Percentiles rank a stretch among this genome's conserved stretches.
phyloP scores from a whole-genome alignment of 2,888 invertebrate genomes.

The Syrista parreyssii region DNA sequence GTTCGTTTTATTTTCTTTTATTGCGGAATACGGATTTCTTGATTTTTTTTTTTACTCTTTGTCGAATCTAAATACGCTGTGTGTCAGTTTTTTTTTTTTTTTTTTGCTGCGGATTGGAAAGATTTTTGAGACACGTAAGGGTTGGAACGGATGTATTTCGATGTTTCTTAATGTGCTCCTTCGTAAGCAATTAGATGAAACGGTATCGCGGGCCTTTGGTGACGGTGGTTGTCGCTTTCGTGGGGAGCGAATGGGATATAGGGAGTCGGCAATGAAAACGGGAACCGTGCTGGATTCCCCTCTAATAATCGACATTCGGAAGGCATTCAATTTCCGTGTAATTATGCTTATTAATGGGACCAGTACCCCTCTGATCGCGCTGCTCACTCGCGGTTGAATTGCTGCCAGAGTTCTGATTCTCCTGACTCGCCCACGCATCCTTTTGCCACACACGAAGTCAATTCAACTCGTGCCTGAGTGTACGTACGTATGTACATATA shows the following conservation, averaged over 20 bases:
- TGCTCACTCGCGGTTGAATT: not conserved
- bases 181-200: not conserved
- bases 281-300: conserved; percentile 21
- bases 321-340: conserved; percentile 48
- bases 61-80: not conserved
- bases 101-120: not conserved
- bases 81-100: not conserved
- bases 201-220: not conserved
- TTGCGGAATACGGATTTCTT: not conserved
- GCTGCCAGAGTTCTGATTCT: not conserved
- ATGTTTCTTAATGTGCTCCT: not conserved
- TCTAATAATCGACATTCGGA: conserved; percentile 44
- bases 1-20: not conserved
- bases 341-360: conserved; percentile 51
- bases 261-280: not conserved
- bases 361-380: conserved; percentile 22
- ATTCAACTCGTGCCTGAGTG: not conserved
- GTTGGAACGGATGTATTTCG: not conserved
- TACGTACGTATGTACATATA: not conserved
- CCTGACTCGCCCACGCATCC: not conserved
- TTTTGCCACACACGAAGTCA: conserved; percentile 7
- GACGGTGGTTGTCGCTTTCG: not conserved
- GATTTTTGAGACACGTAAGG: not conserved
- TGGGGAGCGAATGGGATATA: not conserved
- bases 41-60: not conserved